Conservation (phyloP, 2,888 invertebrate genomes). For the Megalurothrips usitatus region DNA sequence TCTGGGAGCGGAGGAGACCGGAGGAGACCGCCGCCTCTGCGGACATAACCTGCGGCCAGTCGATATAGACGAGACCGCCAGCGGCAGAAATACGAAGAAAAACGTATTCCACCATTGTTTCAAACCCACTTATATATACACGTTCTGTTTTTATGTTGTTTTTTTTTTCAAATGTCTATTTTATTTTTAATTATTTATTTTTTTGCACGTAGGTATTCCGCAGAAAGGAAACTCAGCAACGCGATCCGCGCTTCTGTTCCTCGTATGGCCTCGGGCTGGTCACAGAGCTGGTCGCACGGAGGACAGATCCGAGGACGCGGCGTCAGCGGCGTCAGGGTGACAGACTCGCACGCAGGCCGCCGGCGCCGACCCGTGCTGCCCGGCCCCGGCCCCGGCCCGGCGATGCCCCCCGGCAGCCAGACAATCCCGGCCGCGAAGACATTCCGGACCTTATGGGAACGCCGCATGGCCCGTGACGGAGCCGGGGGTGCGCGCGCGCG, state of each 20-base stretch:
- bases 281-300: neutral
- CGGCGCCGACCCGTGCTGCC: neutral
- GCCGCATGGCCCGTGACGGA: neutral
- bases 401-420: neutral
- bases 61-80: no score
- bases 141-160: no score
- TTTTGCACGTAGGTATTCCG: no score
- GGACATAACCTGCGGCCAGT: no score
- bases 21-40: neutral
- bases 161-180: no score
- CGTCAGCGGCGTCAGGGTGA: neutral
- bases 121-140: no score
- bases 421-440: neutral
- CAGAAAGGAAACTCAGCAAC: no score
- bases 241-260: no score
- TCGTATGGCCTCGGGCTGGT: neutral
- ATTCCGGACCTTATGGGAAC: constrained; percentile 15
- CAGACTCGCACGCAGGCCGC: neutral
- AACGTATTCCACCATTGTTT: no score
- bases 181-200: no score
- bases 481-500: neutral
- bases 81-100: no score
- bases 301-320: neutral
- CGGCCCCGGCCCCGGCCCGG: neutral
- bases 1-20: neutral